These are phyloP conservation scores for Drosophila truncata DNA, from an alignment of 1,140 invertebrate genomes.

Conservation along the genomic window DNA sequence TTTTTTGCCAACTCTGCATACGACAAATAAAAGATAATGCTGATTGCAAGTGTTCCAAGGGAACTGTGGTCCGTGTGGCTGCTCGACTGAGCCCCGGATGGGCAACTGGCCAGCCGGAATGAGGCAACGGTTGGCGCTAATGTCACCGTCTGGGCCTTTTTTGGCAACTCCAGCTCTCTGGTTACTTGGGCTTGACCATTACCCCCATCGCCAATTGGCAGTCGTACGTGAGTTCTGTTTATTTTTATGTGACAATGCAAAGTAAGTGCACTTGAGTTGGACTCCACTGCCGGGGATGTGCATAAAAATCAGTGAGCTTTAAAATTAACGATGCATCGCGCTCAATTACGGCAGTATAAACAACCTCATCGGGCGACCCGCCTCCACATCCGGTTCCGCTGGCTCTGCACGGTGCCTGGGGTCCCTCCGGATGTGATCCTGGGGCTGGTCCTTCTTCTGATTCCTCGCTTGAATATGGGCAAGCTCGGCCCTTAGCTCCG, in stretches of 20 bases:
- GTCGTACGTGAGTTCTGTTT: slow-evolving; percentile 59
- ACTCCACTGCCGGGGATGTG: slow-evolving; percentile 33
- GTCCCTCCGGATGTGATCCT: slow-evolving; percentile 20
- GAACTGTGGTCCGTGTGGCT: slow-evolving; percentile 50
- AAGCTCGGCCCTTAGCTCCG: slow-evolving; percentile 58
- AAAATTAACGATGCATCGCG: slow-evolving; percentile 71
- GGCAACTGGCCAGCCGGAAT: slow-evolving; percentile 68
- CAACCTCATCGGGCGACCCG: slow-evolving; percentile 47
- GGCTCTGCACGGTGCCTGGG: slow-evolving; percentile 29
- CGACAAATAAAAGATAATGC: slow-evolving; percentile 73
- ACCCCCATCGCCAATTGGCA: slow-evolving; percentile 20
- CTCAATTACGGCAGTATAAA: slow-evolving; percentile 65
- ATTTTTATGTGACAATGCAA: slow-evolving; percentile 82
- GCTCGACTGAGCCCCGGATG: slow-evolving; percentile 40
- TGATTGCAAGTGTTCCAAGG: slow-evolving; percentile 62
- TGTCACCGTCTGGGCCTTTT: slow-evolving; percentile 75
- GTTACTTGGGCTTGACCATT: slow-evolving; percentile 12
- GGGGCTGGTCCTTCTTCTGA: slow-evolving; percentile 11
- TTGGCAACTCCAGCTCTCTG: slow-evolving; percentile 25
- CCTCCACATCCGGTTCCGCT: slow-evolving; percentile 45
- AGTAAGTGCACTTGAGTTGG: slow-evolving; percentile 79
- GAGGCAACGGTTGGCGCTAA: slow-evolving; percentile 58
- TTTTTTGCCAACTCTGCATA: slow-evolving; percentile 54
- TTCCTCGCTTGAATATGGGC: slow-evolving; percentile 27
- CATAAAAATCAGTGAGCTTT: slow-evolving; percentile 84